Conservation (phyloP, 2,113 vertebrate species). For the Podarcis muralis region DNA sequence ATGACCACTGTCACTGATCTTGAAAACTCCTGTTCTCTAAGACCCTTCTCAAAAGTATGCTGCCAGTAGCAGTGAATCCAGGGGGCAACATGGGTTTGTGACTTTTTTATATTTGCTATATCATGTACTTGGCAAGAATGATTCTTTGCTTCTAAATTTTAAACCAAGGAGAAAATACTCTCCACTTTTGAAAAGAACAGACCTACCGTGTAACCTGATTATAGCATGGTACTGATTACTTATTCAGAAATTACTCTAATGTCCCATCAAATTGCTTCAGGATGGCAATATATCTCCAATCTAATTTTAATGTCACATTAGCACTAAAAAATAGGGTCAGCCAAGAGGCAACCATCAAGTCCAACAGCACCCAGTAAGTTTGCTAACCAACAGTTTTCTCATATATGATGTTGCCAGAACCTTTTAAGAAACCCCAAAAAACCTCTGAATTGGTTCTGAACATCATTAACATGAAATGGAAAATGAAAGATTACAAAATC, state of each 20-base stretch:
- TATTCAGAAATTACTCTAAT: background rate
- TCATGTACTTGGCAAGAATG: background rate
- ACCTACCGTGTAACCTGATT: background rate
- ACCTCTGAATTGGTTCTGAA: background rate
- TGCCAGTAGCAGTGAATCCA: background rate
- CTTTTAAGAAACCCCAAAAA: background rate
- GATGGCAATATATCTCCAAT: background rate
- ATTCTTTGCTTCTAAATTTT: background rate
- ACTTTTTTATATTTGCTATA: background rate
- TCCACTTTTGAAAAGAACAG: background rate
- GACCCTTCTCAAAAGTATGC: background rate
- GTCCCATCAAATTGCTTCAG: background rate
- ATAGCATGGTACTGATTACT: background rate
- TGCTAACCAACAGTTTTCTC: background rate
- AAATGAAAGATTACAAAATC: background rate
- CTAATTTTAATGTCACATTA: background rate
- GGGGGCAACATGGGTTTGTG: background rate
- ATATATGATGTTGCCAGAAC: background rate
- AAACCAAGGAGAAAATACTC: background rate
- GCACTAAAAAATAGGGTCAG: background rate
- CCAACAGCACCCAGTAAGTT: background rate
- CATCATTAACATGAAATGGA: background rate
- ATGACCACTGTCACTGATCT: background rate
- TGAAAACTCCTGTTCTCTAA: background rate
- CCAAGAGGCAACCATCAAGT: background rate